Percentiles rank a stretch among this genome's conserved stretches.
Conservation (phyloP, 1,140 invertebrate species). For the Rhizoglyphus robini region DNA sequence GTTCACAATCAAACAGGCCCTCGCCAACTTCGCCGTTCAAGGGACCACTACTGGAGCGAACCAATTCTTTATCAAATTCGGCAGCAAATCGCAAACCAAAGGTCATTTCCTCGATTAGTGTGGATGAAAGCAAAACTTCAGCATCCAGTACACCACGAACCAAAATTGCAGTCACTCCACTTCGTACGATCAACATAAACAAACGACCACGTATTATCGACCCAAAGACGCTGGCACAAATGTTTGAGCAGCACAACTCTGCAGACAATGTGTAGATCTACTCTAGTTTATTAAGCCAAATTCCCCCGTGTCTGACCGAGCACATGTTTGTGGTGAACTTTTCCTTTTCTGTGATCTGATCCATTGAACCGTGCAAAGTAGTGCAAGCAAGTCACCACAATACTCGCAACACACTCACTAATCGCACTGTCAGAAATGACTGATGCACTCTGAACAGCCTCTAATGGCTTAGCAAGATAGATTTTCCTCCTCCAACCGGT, state of each 20-base stretch:
- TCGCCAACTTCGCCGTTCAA: no score
- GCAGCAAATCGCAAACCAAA: background rate
- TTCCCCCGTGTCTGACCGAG: background rate
- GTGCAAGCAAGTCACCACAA: no score
- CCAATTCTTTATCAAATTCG: background rate
- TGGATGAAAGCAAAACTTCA: background rate
- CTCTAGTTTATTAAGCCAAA: background rate
- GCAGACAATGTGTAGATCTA: background rate
- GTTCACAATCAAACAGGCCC: no score
- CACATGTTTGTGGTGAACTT: no score
- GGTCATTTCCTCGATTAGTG: background rate
- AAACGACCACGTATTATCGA: constrained; percentile 15
- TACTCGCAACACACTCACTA: no score
- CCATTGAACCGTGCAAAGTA: no score
- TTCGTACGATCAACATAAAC: background rate
- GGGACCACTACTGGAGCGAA: no score
- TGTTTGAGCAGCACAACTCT: constrained; percentile 4
- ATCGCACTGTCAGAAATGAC: no score
- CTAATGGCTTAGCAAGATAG: no score
- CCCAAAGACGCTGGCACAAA: constrained; percentile 4
- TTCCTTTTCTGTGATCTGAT: no score
- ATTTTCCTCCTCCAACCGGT: no score
- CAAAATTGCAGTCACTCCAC: background rate
- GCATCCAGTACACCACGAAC: background rate
- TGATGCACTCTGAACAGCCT: no score